These are phyloP conservation scores for Fukomys damarensis DNA, from an alignment of 2,113 vertebrate species.

Conservation along the genomic window DNA sequence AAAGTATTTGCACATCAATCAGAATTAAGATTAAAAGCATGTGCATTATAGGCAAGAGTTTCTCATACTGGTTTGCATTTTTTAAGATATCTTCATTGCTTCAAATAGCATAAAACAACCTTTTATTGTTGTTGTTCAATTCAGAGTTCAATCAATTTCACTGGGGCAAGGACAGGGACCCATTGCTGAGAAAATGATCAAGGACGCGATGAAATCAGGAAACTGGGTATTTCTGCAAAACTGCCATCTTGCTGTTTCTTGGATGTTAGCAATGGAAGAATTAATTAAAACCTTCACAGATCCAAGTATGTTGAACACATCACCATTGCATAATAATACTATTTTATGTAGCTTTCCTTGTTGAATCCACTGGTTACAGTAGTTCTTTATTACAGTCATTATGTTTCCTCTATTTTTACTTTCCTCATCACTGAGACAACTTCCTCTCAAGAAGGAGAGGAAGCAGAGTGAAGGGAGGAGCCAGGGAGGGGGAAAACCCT, in stretches of 20 bases:
- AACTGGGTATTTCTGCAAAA: slow-evolving; percentile 93
- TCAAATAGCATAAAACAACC: background rate
- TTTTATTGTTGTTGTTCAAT: slow-evolving; percentile 8
- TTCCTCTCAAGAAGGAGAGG: background rate
- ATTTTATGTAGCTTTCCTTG: background rate
- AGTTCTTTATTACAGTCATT: background rate
- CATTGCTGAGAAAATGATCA: slow-evolving; percentile 91
- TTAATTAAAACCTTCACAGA: slow-evolving; percentile 92
- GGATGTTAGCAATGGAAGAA: slow-evolving; percentile 92
- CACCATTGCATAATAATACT: background rate
- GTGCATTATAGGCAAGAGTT: background rate
- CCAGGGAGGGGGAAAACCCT: background rate
- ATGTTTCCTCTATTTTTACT: background rate
- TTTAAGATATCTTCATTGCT: background rate
- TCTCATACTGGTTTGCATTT: slow-evolving; percentile 14
- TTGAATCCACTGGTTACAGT: background rate
- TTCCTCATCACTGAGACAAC: background rate
- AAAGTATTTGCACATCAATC: background rate
- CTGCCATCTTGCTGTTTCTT: slow-evolving; percentile 91
- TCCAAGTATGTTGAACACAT: slow-evolving; percentile 82
- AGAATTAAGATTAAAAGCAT: slow-evolving; percentile 21
- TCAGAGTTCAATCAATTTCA: slow-evolving; percentile 91
- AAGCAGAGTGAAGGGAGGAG: background rate
- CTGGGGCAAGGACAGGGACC: slow-evolving; percentile 92
- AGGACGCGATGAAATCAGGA: slow-evolving; percentile 86